Base-by-base conservation (phyloP, 2,888 invertebrate species). In the Catocala nupta region DNA sequence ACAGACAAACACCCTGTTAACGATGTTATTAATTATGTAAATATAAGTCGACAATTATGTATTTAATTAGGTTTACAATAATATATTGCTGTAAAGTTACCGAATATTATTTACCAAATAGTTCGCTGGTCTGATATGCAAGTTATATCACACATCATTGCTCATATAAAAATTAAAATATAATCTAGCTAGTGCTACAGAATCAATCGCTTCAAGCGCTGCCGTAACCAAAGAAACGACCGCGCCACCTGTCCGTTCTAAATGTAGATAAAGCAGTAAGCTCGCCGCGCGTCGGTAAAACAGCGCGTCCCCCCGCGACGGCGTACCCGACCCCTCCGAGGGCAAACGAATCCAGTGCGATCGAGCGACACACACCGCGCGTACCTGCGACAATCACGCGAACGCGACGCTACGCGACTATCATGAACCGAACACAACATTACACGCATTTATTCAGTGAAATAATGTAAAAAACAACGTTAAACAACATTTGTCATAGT, bases 401-500 rank as follows among this genome's bases (percentile, higher is more conserved):
- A 81, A 90, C 88, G 91, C 86, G 84, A 88, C 87, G 88, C 89
- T 85, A 85, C 91, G 90, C 89, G 86, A 77, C 77, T 86, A 85
- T 90, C 85, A 91, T 91, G 89, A 90, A 81, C 84, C 89, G 87
- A 88, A 79, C 88, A 79, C 90, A 87, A 81, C 83, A 87, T 87
- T 88, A 85, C 85, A 83, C 83, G 87, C 81, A 85, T 87, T 80
- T 87, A 89, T 90, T 92, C 89, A 92, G 92, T 93, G 92, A 92
- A 92, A 93, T 93, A 90, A 93, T 93, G 94, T 91, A 90, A 93
- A 73, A 71, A 69, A 69, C 58, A 86, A 89, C 96, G 86, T 96
- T 96, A 45, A 96, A 96, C 39, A 96, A 96, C 82, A 77, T 79
- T 79, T 74, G 73, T 73, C 66, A 75, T 96, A 96, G 67, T 96